Evolutionary conservation across 2,797 vertebrate species (phyloP).

Genomic region (Sebastes baramenuke): DNA sequence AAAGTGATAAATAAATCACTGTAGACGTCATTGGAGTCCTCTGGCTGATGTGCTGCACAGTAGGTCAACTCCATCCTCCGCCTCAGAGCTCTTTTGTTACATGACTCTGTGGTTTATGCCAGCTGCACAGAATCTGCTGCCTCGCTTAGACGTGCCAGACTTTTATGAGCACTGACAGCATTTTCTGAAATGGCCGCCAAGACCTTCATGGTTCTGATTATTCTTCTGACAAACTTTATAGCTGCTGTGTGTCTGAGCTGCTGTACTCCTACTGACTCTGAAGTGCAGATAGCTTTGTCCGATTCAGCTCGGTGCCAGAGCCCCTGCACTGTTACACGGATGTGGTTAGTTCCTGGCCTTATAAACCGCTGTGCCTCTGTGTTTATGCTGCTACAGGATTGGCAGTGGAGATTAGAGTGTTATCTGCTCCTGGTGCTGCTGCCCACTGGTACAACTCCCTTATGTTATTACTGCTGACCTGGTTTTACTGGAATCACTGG

Average conservation of each 20-base stretch:
- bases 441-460: slow-evolving; percentile 9
- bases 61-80: neutral
- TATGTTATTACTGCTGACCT: neutral
- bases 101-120: slow-evolving; percentile 2
- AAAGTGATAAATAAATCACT: no score
- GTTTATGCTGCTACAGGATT: slow-evolving; percentile 45
- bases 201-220: slow-evolving; percentile 11
- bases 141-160: neutral
- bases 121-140: slow-evolving; percentile 4
- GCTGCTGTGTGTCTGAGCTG: slow-evolving; percentile 6
- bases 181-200: slow-evolving; percentile 21
- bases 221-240: slow-evolving; percentile 14
- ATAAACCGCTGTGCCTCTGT: neutral
- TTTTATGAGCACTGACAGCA: slow-evolving; percentile 9
- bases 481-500: slow-evolving; percentile 16
- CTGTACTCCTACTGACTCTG: slow-evolving; percentile 2
- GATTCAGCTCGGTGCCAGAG: neutral
- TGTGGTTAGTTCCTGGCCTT: neutral
- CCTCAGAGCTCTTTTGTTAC: slow-evolving; percentile 1
- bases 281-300: neutral
- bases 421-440: slow-evolving; percentile 53
- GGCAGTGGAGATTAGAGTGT: slow-evolving; percentile 30
- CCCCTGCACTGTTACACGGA: neutral
- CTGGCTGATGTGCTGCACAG: neutral
- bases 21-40: neutral